Evolutionary conservation across 2,797 vertebrate species (phyloP).

Genomic region (Melanotaenia parkinsoni): DNA sequence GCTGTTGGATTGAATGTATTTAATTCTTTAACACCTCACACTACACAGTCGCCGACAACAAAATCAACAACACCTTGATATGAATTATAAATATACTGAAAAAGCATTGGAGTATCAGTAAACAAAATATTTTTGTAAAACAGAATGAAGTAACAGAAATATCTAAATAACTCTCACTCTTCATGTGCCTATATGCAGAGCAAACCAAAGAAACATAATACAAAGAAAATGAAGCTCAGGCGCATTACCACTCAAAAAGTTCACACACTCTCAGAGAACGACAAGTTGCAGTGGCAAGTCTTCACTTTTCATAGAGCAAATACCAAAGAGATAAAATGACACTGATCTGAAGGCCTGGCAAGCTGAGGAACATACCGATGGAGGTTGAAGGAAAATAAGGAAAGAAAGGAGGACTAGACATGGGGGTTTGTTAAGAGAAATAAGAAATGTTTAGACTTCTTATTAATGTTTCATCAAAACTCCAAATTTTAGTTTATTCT

Average conservation of each 20-base stretch:
- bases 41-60: neutral
- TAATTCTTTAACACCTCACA: neutral
- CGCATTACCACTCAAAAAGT: conserved; percentile 18
- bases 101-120: too few species aligned
- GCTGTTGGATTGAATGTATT: neutral
- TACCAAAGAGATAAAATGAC: conserved; percentile 56
- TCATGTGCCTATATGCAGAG: too few species aligned
- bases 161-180: too few species aligned
- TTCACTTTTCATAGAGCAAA: conserved; percentile 47
- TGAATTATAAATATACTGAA: too few species aligned
- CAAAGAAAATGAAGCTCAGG: neutral
- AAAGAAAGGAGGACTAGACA: neutral
- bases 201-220: neutral
- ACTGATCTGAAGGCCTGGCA: conserved; percentile 26
- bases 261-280: conserved; percentile 23
- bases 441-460: neutral
- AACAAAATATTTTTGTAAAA: too few species aligned
- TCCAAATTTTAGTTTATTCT: neutral
- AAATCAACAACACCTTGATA: neutral
- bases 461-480: neutral
- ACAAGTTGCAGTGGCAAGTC: conserved; percentile 9
- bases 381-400: neutral
- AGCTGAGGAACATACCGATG: conserved; percentile 33
- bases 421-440: too few species aligned
- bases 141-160: too few species aligned